phyloP scores from a whole-genome alignment of 2,113 vertebrate genomes.

The Ranitomeya variabilis region DNA sequence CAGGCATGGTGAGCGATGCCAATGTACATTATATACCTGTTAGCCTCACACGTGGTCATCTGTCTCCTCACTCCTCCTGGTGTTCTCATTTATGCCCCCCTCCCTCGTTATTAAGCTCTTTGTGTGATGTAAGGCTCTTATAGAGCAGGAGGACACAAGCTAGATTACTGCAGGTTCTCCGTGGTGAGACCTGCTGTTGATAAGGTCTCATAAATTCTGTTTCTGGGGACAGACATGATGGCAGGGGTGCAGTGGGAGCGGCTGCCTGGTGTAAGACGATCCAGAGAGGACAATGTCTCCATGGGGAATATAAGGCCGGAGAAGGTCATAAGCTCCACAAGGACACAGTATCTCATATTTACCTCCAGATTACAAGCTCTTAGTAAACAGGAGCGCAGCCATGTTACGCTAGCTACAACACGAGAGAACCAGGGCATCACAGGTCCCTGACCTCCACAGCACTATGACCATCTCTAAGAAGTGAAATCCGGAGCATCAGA shows the following conservation, averaged over 20 bases:
- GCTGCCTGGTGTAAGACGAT: not conserved
- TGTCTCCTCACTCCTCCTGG: too few species aligned
- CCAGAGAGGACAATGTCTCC: not conserved
- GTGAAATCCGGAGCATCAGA: not conserved
- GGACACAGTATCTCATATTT: not conserved
- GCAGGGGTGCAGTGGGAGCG: not conserved
- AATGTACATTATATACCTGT: too few species aligned
- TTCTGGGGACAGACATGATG: too few species aligned
- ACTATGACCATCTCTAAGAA: too few species aligned
- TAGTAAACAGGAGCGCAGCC: not conserved
- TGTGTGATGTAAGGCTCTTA: too few species aligned
- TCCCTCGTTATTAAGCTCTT: too few species aligned
- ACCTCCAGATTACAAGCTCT: conserved; percentile 8
- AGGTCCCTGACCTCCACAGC: not conserved
- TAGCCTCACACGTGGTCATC: too few species aligned
- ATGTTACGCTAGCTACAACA: not conserved
- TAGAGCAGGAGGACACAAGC: too few species aligned
- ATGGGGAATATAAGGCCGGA: not conserved
- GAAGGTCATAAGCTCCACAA: conserved; percentile 11
- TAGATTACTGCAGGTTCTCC: too few species aligned
- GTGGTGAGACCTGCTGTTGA: too few species aligned
- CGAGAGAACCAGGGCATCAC: not conserved
- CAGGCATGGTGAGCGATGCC: conserved; percentile 84
- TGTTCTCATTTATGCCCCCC: too few species aligned
- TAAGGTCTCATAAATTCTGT: too few species aligned